Percentiles rank a stretch among this genome's conserved stretches.
phyloP scores from a whole-genome alignment of 2,888 invertebrate genomes.

The Orchestes rusci region DNA sequence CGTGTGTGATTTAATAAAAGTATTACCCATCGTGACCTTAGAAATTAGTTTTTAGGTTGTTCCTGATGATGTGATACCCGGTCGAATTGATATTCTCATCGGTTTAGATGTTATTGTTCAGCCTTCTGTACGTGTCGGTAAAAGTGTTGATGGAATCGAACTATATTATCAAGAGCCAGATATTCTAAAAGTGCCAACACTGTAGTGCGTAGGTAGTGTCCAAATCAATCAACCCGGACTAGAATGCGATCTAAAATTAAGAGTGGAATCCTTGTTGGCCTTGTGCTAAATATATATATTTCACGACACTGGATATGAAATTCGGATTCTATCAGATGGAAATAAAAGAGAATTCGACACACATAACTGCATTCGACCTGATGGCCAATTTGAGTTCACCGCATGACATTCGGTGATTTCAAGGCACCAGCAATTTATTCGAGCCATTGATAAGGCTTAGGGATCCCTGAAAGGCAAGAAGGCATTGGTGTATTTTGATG shows the following conservation, averaged over 20 bases:
- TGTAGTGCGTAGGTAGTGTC: neutral
- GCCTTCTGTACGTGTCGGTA: conserved; percentile 2
- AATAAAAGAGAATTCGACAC: conserved; percentile 10
- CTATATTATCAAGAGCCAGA: neutral
- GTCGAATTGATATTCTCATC: no score
- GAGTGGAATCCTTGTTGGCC: conserved; percentile 10
- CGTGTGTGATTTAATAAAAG: conserved; percentile 16
- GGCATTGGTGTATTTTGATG: conserved; percentile 27
- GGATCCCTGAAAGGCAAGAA: conserved; percentile 19
- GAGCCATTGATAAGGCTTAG: no score
- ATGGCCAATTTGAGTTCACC: no score
- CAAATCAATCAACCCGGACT: conserved; percentile 3
- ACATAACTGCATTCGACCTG: conserved; percentile 21
- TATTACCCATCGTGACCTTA: conserved; percentile 18
- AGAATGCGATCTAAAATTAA: conserved; percentile 1
- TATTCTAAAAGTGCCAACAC: neutral
- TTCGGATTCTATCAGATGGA: conserved; percentile 26
- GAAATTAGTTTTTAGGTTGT: conserved; percentile 19
- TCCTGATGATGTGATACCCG: no score
- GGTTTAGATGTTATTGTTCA: conserved; percentile 22
- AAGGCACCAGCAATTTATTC: conserved; percentile 23
- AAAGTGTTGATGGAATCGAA: conserved; percentile 3
- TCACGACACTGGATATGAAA: conserved; percentile 27
- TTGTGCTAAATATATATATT: conserved; percentile 15
- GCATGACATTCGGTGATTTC: no score